Base-by-base conservation (phyloP, 2,113 vertebrate species). In the Galeopterus variegatus region DNA sequence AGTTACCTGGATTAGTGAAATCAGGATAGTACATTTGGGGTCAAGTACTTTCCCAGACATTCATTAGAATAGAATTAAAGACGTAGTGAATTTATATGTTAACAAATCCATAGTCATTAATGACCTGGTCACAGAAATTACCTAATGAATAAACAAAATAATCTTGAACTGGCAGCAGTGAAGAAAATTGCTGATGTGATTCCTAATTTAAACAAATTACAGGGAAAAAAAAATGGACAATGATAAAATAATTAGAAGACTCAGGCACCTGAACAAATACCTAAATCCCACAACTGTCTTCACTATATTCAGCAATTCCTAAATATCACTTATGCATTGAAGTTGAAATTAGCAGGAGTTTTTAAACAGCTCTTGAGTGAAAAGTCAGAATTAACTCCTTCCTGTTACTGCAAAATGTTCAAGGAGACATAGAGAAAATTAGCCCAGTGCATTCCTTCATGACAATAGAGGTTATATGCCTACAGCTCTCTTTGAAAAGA, bases 181-280 rank as follows among this genome's bases (percentile, higher is more conserved):
- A 97, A 52, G 9, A 82, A 79, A 87, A 77, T 31, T 65, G 50
- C n/a, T 54, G 67, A 84, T 62, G 23, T 45, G 62, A 92, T 94
- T 94, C 64, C n/a, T 85, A 77, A 93, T 92, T 93, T 92, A 93
- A 97, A 93, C 75, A 93, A 93, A 94, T 93, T 96, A 75, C 23
- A 91, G 65, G 36, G 15, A 26, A 31, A 41, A 41, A 41, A 41
- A 96, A 77, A 75, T 90, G 28, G 62, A 54, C 93, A 92, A 91
- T 81, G 69, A 92, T 56, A 87, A 97, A 97, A 96, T 95, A 73
- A 90, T 96, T 93, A 67, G 67, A 96, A 93, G 15, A 60, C 17
- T 33, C 62, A 88, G 58, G 3, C 79, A 93, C 62, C 90, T 95
- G 80, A 90, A 93, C 31, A 94, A 96, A 94, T 52, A 79, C 52